These are phyloP conservation scores for Lamprologus tigripictilis DNA, from an alignment of 2,113 vertebrate genomes.

Conservation along the genomic window DNA sequence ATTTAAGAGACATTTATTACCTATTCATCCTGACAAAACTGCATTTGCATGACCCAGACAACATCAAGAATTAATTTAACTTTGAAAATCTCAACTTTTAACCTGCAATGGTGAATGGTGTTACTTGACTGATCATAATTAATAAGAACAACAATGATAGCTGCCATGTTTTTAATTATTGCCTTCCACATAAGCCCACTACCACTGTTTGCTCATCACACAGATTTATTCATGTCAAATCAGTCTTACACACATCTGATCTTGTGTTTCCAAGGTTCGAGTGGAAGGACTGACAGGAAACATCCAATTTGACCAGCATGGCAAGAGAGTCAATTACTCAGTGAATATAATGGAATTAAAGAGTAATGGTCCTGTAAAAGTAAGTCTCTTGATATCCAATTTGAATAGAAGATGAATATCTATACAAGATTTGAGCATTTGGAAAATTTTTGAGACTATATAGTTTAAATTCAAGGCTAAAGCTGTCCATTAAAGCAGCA, in stretches of 20 bases:
- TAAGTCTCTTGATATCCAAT: slow-evolving; percentile 45
- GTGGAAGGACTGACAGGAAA: slow-evolving; percentile 95
- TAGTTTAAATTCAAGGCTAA: neutral
- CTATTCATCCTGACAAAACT: neutral
- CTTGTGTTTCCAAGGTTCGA: slow-evolving; percentile 76
- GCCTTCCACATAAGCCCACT: neutral
- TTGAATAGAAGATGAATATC: neutral
- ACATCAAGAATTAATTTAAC: neutral
- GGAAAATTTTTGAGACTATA: neutral
- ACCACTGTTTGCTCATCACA: neutral
- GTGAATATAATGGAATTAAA: slow-evolving; percentile 98
- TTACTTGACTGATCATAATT: neutral
- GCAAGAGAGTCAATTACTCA: slow-evolving; percentile 95
- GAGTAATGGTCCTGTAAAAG: slow-evolving; percentile 94
- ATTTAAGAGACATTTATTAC: neutral
- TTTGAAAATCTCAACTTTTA: neutral
- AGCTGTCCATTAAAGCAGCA: neutral
- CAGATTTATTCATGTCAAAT: neutral
- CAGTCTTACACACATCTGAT: neutral
- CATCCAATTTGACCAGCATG: slow-evolving; percentile 98
- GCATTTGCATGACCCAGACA: neutral
- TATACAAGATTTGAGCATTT: neutral
- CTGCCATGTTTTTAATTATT: neutral
- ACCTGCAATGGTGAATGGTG: neutral
- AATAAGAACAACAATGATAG: neutral